Evolutionary conservation across 2,888 invertebrate species (phyloP), one percentile per base, ranked within the genome.

Genomic region (Chrysolina americana): DNA sequence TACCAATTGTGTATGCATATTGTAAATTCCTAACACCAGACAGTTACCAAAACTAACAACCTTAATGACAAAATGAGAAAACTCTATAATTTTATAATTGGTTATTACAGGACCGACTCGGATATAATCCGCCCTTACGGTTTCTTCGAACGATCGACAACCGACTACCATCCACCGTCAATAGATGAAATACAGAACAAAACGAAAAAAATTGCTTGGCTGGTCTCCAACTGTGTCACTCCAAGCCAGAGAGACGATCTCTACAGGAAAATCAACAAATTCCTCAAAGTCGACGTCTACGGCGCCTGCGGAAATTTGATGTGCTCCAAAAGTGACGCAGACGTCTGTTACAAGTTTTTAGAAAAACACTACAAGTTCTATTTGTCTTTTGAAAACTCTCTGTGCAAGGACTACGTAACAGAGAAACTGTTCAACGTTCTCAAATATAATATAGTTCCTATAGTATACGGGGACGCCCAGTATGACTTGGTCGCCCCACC

Each of bases 361-460:
- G 90, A 89, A 79, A 88, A 88, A 63, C 88, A 91, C 70, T 94
- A 94, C 85, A 93, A 91, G 83, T 94, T 94, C 84, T 94, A 94
- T 81, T 86, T 94, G 59, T 90, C 91, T 0, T 91, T 94, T 82
- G 94, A 94, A 86, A 94, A 94, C 85, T 93, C 93, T 13, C 88
- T 93, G 75, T 92, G 93, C 79, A 84, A 89, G 70, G 92, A 92
- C 84, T 92, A 92, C 84, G 91, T 92, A 65, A 92, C 92, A 1
- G 92, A 92, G 84, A 89, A 91, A 81, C 90, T 94, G 78, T 90
- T 91, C 83, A 87, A 89, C 79, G 89, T 88, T 0, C 88, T 89
- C 78, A 89, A 91, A 71, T 90, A 91, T 85, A 89, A 92, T 83
- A 89, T 92, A 11, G 88, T 93, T 4, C 93, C 93, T 0, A 90